Conservation (phyloP, 2,888 invertebrate species). For the Andricus curvator region DNA sequence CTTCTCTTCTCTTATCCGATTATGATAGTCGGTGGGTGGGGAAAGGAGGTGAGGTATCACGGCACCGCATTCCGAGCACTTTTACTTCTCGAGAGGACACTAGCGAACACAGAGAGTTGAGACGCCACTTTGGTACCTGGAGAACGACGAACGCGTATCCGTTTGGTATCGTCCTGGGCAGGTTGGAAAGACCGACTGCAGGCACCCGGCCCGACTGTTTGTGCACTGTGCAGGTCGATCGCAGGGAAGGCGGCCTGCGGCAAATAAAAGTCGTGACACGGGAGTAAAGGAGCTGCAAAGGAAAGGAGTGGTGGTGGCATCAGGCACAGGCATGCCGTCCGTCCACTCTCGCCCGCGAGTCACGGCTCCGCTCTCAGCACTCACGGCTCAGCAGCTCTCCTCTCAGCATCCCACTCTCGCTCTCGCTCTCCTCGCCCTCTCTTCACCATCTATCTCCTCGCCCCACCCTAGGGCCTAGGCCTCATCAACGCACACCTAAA, state of each 20-base stretch:
- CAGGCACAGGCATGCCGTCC: slow-evolving; percentile 72
- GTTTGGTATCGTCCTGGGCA: slow-evolving; percentile 43
- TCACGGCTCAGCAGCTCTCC: slow-evolving; percentile 46
- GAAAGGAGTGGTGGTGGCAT: slow-evolving; percentile 66
- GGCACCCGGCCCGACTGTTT: slow-evolving; percentile 22
- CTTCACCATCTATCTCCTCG: slow-evolving; percentile 37
- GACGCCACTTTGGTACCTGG: slow-evolving; percentile 9
- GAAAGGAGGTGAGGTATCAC: neutral
- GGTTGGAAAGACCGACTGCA: slow-evolving; percentile 28
- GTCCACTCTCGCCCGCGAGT: slow-evolving; percentile 74
- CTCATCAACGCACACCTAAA: slow-evolving; percentile 41
- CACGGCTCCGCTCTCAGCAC: slow-evolving; percentile 54
- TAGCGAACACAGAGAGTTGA: neutral
- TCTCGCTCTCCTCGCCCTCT: slow-evolving; percentile 43
- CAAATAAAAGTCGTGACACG: slow-evolving; percentile 71
- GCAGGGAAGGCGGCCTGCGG: slow-evolving; percentile 59
- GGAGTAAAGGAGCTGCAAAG: slow-evolving; percentile 64
- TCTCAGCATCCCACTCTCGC: slow-evolving; percentile 57
- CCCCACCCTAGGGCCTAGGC: slow-evolving; percentile 16
- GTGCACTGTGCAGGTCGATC: slow-evolving; percentile 52
- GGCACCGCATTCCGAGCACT: slow-evolving; percentile 23
- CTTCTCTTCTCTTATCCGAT: no score
- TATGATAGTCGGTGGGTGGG: neutral
- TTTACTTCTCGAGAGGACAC: slow-evolving; percentile 6
- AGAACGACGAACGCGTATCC: slow-evolving; percentile 5